Percentiles rank a stretch among this genome's conserved stretches.
Conservation (phyloP, 1,140 invertebrate genomes). For the Calephelis nemesis region DNA sequence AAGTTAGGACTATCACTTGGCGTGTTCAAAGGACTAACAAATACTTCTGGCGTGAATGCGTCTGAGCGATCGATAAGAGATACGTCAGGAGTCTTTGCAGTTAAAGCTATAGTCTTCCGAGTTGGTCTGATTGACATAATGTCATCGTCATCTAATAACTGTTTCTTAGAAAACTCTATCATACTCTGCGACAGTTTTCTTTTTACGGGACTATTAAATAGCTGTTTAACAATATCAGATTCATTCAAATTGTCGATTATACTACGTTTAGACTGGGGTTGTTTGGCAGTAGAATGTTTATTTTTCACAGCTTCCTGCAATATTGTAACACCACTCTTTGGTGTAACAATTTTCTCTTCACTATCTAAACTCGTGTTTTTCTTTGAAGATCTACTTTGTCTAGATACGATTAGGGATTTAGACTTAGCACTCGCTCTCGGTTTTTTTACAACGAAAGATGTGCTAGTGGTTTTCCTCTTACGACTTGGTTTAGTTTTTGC, state of each 20-base stretch:
- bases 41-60: constrained; percentile 45
- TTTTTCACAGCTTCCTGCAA: constrained; percentile 68
- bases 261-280: constrained; percentile 64
- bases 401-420: constrained; percentile 38
- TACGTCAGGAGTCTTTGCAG: constrained; percentile 35
- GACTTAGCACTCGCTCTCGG: constrained; percentile 32
- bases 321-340: constrained; percentile 58
- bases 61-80: constrained; percentile 41
- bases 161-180: constrained; percentile 55
- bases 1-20: constrained; percentile 45
- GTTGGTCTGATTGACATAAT: constrained; percentile 32
- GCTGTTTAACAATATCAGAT: constrained; percentile 67
- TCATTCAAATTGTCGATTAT: constrained; percentile 70
- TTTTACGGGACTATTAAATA: constrained; percentile 74
- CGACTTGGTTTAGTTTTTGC: constrained; percentile 11
- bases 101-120: constrained; percentile 40
- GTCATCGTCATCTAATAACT: constrained; percentile 47
- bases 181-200: constrained; percentile 73
- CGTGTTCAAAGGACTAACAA: constrained; percentile 57
- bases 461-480: constrained; percentile 48
- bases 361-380: constrained; percentile 17
- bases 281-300: constrained; percentile 75
- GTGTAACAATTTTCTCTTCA: constrained; percentile 55
- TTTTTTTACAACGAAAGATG: constrained; percentile 28
- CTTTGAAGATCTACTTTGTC: constrained; percentile 28